These are phyloP conservation scores for Mythimna ferrago DNA, from an alignment of 2,888 invertebrate genomes.

Conservation along the genomic window DNA sequence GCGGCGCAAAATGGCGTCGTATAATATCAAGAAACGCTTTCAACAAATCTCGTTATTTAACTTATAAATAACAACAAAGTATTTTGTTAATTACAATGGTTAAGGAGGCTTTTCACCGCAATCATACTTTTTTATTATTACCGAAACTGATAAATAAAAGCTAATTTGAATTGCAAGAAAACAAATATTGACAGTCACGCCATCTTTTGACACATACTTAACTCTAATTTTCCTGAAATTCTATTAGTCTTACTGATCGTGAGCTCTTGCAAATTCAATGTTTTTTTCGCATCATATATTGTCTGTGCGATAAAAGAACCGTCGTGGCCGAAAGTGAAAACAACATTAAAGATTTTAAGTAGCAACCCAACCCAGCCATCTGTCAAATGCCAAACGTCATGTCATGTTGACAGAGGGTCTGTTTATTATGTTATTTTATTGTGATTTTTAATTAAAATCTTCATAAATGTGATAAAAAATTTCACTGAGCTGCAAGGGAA, in stretches of 20 bases:
- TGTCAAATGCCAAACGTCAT: too few species aligned
- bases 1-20: conserved; percentile 87
- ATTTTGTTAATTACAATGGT: background rate
- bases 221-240: background rate
- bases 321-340: too few species aligned
- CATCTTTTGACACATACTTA: conserved; percentile 42
- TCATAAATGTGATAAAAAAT: too few species aligned
- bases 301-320: too few species aligned
- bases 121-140: conserved; percentile 27
- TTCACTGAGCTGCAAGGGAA: too few species aligned
- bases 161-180: conserved; percentile 47
- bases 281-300: too few species aligned
- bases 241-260: background rate
- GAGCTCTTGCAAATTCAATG: too few species aligned
- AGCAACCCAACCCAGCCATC: too few species aligned
- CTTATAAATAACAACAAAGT: background rate
- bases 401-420: too few species aligned
- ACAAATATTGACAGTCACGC: conserved; percentile 34
- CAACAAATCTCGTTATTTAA: conserved; percentile 16
- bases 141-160: conserved; percentile 34
- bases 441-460: too few species aligned
- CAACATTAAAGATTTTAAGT: too few species aligned
- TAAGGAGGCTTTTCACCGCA: background rate
- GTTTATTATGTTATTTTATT: too few species aligned
- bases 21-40: conserved; percentile 42